Conservation (phyloP, 2,113 vertebrate genomes). For the Morone saxatilis region DNA sequence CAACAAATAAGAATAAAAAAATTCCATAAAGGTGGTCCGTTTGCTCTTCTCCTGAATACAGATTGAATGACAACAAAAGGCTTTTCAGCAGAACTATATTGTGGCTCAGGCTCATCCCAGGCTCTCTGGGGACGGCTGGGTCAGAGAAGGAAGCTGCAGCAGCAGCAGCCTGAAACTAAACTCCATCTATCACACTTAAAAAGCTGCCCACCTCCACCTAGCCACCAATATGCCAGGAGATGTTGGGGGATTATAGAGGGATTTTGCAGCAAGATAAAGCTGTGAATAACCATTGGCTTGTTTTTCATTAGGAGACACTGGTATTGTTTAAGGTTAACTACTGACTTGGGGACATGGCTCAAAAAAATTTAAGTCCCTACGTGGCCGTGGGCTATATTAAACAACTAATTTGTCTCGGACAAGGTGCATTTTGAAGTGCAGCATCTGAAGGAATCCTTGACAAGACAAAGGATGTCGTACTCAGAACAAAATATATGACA, state of each 20-base stretch:
- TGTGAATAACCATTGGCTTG: conserved; percentile 49
- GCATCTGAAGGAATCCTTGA: neutral
- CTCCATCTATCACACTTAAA: conserved; percentile 86
- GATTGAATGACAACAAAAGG: conserved; percentile 77
- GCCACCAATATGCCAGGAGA: conserved; percentile 61
- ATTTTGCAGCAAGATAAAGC: conserved; percentile 61
- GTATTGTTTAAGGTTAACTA: conserved; percentile 76
- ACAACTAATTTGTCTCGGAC: conserved; percentile 67
- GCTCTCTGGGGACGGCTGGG: conserved; percentile 65
- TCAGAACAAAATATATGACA: conserved; percentile 15
- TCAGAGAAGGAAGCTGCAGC: conserved; percentile 63
- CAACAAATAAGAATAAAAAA: neutral
- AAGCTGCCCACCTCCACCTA: conserved; percentile 74
- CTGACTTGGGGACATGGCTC: conserved; percentile 58
- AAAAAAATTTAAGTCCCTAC: conserved; percentile 40
- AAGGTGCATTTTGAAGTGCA: conserved; percentile 48
- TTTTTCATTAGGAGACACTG: conserved; percentile 61
- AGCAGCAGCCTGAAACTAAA: conserved; percentile 74
- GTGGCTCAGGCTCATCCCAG: conserved; percentile 60
- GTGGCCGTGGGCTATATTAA: conserved; percentile 59
- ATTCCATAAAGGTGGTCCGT: neutral
- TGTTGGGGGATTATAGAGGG: conserved; percentile 60
- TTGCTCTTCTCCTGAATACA: conserved; percentile 54
- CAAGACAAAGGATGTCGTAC: conserved; percentile 1
- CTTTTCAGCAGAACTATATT: conserved; percentile 67